Base-by-base conservation (phyloP, 2,113 vertebrate species). In the Cavia porcellus region DNA sequence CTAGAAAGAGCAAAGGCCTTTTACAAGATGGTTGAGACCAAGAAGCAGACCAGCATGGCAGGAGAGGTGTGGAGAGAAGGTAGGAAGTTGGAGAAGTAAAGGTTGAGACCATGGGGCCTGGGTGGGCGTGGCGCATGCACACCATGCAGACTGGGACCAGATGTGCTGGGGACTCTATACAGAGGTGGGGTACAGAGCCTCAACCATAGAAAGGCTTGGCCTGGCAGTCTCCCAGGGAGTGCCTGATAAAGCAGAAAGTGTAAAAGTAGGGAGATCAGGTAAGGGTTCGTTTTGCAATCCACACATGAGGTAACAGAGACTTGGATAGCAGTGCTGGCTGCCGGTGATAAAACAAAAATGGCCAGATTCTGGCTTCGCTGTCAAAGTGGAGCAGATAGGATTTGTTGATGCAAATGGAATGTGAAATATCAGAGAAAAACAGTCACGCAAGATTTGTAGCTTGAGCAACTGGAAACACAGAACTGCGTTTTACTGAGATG, bases 371-470 rank as follows among this genome's bases (percentile, higher is more conserved):
- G 28, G 25, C 14, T 64, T 57, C 12, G 7, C 3, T 74, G 30
- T 0, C 5, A 90, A 94, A 59, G 66, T 50, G 75, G 14, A 92
- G 42, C 92, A 59, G 62, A 83, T 47, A 79, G 19, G 50, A 95
- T 74, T 80, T 74, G 74, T 35, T 79, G 28, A 89, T 83, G 52
- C 24, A 38, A 13, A 57, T 82, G 14, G 38, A 90, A 82, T 61
- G 4, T 75, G 68, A 52, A 86, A 59, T 84, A 70, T 74, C 30
- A 66, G 59, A 81, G 47, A 92, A 85, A 97, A 87, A 8, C 30
- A 93, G 24, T 64, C 64, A 22, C 35, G 28, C 12, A 57, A 25
- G 55, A 89, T 62, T 89, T 47, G 42, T 96, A 82, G 7, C 28
- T 24, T n/a, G 20, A 92, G 30, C 12, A 83, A 74, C 93, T 11